A percentile compares a stretch with the other conserved stretches of the same genome.
phyloP scores from a whole-genome alignment of 2,888 invertebrate genomes.

The Caenorhabditis sulstoni region DNA sequence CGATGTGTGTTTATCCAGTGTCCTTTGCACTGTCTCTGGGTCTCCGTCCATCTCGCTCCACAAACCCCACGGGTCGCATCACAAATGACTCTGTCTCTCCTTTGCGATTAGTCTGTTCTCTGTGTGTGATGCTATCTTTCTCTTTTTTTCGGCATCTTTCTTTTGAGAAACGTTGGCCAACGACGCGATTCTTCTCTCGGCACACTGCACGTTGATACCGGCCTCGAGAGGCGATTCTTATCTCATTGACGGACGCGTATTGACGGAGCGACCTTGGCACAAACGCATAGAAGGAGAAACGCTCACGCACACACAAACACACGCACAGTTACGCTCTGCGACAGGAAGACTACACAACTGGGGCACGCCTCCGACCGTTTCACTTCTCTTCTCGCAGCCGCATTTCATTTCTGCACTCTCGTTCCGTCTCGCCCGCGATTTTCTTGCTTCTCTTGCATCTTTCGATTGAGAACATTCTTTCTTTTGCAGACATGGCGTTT shows the following conservation, averaged over 20 bases:
- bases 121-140: slow-evolving; percentile 6
- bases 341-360: slow-evolving; percentile 28
- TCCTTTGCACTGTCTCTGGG: slow-evolving; percentile 7
- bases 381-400: slow-evolving; percentile 15
- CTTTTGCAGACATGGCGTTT: slow-evolving; percentile 58
- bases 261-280: slow-evolving; percentile 40
- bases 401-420: slow-evolving; percentile 10
- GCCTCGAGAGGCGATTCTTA: slow-evolving; percentile 27
- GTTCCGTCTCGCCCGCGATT: slow-evolving; percentile 1
- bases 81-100: neutral
- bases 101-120: neutral
- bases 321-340: slow-evolving; percentile 27
- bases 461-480: neutral
- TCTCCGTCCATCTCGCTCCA: slow-evolving; percentile 15
- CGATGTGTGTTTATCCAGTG: slow-evolving; percentile 18
- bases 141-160: slow-evolving; percentile 10
- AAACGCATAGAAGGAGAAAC: slow-evolving; percentile 9
- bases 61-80: neutral
- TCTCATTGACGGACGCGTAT: neutral
- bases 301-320: slow-evolving; percentile 19
- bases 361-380: slow-evolving; percentile 43
- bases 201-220: slow-evolving; percentile 22
- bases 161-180: slow-evolving; percentile 26
- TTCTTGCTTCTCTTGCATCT: slow-evolving; percentile 6
- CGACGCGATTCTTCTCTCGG: slow-evolving; percentile 15